phyloP scores from a whole-genome alignment of 2,113 vertebrate genomes.

The Mellivora capensis region DNA sequence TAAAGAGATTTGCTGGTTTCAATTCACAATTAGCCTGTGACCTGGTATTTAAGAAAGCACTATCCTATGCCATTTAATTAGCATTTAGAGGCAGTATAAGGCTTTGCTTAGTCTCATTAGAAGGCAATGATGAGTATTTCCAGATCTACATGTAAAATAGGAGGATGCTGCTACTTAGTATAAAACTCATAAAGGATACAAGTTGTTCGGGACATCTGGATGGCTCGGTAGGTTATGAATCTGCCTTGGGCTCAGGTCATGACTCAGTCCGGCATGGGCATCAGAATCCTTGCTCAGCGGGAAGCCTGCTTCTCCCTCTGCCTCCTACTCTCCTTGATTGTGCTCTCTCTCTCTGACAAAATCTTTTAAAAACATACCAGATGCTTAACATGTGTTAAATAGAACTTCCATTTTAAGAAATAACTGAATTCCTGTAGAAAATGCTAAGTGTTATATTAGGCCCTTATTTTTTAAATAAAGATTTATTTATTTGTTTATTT shows the following conservation, averaged over 20 bases:
- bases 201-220: not conserved
- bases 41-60: not conserved
- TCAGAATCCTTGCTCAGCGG: not conserved
- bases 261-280: not conserved
- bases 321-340: not conserved
- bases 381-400: not conserved
- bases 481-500: not conserved
- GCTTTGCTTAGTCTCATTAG: not conserved
- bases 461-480: not conserved
- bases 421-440: not conserved
- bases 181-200: not conserved
- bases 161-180: not conserved
- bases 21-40: not conserved
- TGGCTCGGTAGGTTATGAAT: not conserved
- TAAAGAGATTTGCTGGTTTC: not conserved
- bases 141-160: not conserved
- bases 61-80: not conserved
- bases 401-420: not conserved
- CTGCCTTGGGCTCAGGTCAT: not conserved
- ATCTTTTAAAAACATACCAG: not conserved
- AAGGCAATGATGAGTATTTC: not conserved
- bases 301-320: not conserved
- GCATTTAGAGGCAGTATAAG: not conserved
- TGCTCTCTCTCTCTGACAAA: not conserved
- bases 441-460: not conserved